Evolutionary conservation across 2,888 invertebrate genomes (phyloP), one percentile per base, ranked within the genome.

Genomic region (Drosophila borborema): DNA sequence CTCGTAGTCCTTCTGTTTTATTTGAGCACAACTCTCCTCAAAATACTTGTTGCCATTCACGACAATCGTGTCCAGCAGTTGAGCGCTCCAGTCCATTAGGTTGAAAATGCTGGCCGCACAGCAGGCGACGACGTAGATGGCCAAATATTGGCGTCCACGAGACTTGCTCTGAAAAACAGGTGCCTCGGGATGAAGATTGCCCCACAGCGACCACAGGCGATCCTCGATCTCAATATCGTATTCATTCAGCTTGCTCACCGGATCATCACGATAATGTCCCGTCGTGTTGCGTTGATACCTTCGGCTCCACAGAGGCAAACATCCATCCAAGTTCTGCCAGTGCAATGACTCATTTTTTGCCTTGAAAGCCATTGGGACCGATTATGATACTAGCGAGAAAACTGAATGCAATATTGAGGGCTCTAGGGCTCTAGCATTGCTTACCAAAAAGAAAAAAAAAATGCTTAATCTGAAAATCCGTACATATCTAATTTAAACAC

Each of bases 161-260:
- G 94, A 92, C 3, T 89, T 86, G 16, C 91, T 90, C 0, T 93
- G 92, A 89, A 96, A 96, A 73, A 94, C 94, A 0, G 90, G 81
- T 43, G 95, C 95, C 60, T 94, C 91, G 3, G 96, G 95, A 92
- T 96, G 95, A 20, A 96, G 83, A 38, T 94, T 94, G 1, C 96
- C 96, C 94, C 95, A 95, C 2, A 96, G 91, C 0, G 96, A 96
- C 93, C 94, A 96, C 0, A 96, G 91, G 72, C 95, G 95, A 2
- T 95, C 94, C 3, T 94, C 94, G 76, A 95, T 95, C 87, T 96
- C 96, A 2, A 96, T 94, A 72, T 96, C 95, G 94, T 95, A 96
- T 45, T 90, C 85, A 67, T 85, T 88, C 62, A 95, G 94, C 81
- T 95, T 95, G 20, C 91, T 85, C 1, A 87, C 40, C 1, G 85